Percentiles rank a stretch among this genome's conserved stretches.
Evolutionary conservation across 2,113 vertebrate species (phyloP).

Genomic region (Tringa solitaria): DNA sequence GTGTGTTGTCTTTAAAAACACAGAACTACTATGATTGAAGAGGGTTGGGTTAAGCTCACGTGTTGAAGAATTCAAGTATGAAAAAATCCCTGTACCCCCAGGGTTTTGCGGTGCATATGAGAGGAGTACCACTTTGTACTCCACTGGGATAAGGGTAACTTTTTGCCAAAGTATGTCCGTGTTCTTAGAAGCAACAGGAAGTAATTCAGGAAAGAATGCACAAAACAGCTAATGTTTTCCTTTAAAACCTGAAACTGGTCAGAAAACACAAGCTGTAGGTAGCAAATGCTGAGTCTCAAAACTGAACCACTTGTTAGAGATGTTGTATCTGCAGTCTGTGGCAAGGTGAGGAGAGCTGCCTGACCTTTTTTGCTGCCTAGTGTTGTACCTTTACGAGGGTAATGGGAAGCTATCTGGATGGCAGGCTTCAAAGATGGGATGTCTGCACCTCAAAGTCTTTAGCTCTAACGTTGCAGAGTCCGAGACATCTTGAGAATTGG

Average conservation of each 20-base stretch:
- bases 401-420: not conserved
- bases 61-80: not conserved
- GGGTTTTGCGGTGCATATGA: not conserved
- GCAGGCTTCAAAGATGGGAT: not conserved
- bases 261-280: not conserved
- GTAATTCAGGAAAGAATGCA: not conserved
- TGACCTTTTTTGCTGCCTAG: not conserved
- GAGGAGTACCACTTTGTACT: not conserved
- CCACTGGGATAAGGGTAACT: not conserved
- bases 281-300: not conserved
- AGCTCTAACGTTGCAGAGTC: not conserved
- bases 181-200: not conserved
- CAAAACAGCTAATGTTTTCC: not conserved
- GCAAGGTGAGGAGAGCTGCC: not conserved
- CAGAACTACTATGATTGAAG: not conserved
- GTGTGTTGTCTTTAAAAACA: not conserved
- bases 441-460: not conserved
- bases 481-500: not conserved
- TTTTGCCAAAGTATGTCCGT: not conserved
- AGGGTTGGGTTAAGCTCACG: not conserved
- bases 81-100: not conserved
- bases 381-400: not conserved
- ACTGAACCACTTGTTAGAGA: not conserved
- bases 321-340: not conserved
- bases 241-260: not conserved